phyloP scores from a whole-genome alignment of 2,113 vertebrate genomes.

The Mandrillus leucophaeus region DNA sequence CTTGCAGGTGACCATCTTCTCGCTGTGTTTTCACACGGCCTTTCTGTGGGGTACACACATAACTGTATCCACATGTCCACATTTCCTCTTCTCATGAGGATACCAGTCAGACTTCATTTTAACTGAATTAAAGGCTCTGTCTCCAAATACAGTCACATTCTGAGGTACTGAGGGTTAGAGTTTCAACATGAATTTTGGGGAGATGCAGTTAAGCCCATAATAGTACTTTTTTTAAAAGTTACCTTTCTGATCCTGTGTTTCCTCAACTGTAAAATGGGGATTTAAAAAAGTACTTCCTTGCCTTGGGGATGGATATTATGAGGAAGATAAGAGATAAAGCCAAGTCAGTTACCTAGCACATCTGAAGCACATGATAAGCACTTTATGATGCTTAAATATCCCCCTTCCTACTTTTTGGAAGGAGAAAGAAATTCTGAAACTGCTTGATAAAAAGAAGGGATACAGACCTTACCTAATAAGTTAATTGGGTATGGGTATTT shows the following conservation, averaged over 20 bases:
- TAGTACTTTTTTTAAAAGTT: not conserved
- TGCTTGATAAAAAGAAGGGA: not conserved
- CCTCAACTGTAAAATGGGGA: not conserved
- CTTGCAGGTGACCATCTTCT: not conserved
- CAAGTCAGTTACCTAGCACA: not conserved
- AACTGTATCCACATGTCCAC: not conserved
- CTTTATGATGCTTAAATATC: not conserved
- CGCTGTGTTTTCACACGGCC: not conserved
- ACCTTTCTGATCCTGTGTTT: not conserved
- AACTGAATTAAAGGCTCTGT: not conserved
- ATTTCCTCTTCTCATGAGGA: not conserved
- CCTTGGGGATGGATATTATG: not conserved
- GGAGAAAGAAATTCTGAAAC: not conserved
- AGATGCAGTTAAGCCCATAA: not conserved
- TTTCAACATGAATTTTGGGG: not conserved
- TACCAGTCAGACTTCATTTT: not conserved
- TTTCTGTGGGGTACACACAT: not conserved
- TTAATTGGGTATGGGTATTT: not conserved
- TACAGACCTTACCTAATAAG: not conserved
- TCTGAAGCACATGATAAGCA: not conserved
- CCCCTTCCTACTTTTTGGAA: not conserved
- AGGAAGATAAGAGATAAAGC: not conserved
- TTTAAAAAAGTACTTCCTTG: not conserved
- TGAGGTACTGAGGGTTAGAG: not conserved
- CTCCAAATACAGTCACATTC: not conserved